Evolutionary conservation across 2,888 invertebrate genomes (phyloP).

Genomic region (Cheilosia urbana): DNA sequence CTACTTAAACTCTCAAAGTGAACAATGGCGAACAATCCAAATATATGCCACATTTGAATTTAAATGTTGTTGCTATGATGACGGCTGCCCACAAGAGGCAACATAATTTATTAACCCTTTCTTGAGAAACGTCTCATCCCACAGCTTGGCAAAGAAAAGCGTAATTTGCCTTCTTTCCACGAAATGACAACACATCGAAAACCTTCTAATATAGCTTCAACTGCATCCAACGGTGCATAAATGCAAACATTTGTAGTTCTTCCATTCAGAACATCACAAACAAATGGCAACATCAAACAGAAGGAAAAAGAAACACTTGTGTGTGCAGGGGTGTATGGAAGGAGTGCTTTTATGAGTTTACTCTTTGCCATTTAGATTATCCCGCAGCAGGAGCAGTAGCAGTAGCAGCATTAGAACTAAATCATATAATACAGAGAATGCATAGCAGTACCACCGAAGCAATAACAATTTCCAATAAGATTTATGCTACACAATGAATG

Average conservation of each 20-base stretch:
- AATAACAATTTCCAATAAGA: constrained; percentile 74
- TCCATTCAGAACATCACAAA: constrained; percentile 55
- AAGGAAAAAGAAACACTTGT: constrained; percentile 40
- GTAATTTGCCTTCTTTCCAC: constrained; percentile 44
- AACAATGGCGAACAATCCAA: no score
- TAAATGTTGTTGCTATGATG: no score
- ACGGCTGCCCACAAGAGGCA: not conserved
- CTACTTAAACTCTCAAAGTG: no score
- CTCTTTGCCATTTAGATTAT: constrained; percentile 75
- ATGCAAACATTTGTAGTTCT: constrained; percentile 69
- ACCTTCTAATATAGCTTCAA: constrained; percentile 64
- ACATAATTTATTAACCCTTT: constrained; percentile 18
- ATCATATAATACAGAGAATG: constrained; percentile 67
- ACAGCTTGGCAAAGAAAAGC: constrained; percentile 44
- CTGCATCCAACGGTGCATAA: constrained; percentile 67
- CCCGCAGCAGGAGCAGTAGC: constrained; percentile 68
- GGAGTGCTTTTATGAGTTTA: constrained; percentile 71
- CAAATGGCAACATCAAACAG: constrained; percentile 59
- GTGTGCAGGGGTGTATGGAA: constrained; percentile 25
- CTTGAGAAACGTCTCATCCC: not conserved
- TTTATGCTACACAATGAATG: constrained; percentile 69
- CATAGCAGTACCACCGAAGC: constrained; percentile 59
- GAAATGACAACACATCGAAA: constrained; percentile 59
- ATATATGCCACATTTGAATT: no score
- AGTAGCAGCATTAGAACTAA: constrained; percentile 72